Base-by-base conservation (phyloP, 1,140 invertebrate species). In the Carposina sasakii region DNA sequence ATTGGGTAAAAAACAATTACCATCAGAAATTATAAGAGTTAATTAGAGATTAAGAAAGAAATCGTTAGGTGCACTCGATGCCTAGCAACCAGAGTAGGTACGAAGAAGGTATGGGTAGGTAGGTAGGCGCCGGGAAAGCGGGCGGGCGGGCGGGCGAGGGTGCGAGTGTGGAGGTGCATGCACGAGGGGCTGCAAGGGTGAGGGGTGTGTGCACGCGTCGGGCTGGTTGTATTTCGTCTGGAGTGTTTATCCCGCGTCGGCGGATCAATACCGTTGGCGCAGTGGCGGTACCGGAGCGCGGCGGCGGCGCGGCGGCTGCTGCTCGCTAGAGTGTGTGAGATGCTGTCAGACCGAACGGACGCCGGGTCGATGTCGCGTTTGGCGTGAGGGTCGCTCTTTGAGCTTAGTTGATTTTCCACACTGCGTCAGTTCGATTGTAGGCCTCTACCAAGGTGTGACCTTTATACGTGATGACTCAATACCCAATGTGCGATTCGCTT, bases 171-270 rank as follows among this genome's bases (percentile, higher is more conserved):
- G n/a, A n/a, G 63, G 52, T 34, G 63, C 67, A 57, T 37, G 54
- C 46, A 30, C 22, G 50, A 49, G 23, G 42, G 56, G 57, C 22
- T 43, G 52, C 26, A 52, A 60, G 69, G 66, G 78, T 57, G 60
- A 63, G 73, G 72, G 71, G 72, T 60, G 70, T 71, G 69, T 73
- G 69, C 71, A 65, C 71, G 68, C 70, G 69, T 77, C 70, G 75
- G 70, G 75, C 74, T 77, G 65, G 79, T 74, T 72, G 76, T 79
- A 81, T 77, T 81, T 76, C 77, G 77, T 81, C 77, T 81, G 79
- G 79, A 81, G 74, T 81, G 77, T 74, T 79, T 77, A 81, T 83
- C 77, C 77, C 79, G 75, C 70, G 71, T 66, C 76, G 75, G 45
- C 66, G 70, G 79, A 81, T 81, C 81, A 77, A 81, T 82, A 81